Conservation (phyloP, 2,797 vertebrate species). For the Choloepus didactylus region DNA sequence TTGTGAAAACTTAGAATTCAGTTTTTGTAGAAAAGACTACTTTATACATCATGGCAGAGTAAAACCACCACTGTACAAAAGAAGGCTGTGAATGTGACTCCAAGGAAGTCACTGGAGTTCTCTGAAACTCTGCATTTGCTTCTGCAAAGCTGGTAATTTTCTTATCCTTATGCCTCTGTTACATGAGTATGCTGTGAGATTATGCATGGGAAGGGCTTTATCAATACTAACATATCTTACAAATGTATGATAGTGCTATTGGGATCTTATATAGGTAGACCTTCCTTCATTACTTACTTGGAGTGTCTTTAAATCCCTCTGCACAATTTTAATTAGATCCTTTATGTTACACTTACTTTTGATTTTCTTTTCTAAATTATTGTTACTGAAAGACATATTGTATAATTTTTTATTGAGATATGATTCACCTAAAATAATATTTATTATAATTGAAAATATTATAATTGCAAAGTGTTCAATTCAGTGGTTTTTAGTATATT, state of each 20-base stretch:
- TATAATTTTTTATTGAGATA: background rate
- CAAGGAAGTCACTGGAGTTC: background rate
- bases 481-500: conserved; percentile 21
- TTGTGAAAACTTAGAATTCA: conserved; percentile 48
- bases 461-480: background rate
- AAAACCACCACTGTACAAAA: conserved; percentile 39
- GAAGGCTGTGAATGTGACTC: background rate
- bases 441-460: background rate
- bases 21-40: conserved; percentile 55
- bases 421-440: conserved; percentile 13
- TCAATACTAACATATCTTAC: conserved; percentile 10
- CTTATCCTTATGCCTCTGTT: background rate
- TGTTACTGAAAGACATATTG: background rate
- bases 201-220: background rate
- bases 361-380: conserved; percentile 61
- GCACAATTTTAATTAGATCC: conserved; percentile 31
- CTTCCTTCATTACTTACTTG: conserved; percentile 5
- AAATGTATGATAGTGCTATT: conserved; percentile 24
- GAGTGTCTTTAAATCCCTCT: conserved; percentile 40
- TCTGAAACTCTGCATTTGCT: conserved; percentile 28
- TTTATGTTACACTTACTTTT: conserved; percentile 40
- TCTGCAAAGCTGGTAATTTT: conserved; percentile 34
- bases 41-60: conserved; percentile 22
- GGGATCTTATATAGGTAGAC: conserved; percentile 12
- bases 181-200: background rate